Evolutionary conservation across 2,888 invertebrate genomes (phyloP), one percentile per base, ranked within the genome.

Genomic region (Xestia ashworthii): DNA sequence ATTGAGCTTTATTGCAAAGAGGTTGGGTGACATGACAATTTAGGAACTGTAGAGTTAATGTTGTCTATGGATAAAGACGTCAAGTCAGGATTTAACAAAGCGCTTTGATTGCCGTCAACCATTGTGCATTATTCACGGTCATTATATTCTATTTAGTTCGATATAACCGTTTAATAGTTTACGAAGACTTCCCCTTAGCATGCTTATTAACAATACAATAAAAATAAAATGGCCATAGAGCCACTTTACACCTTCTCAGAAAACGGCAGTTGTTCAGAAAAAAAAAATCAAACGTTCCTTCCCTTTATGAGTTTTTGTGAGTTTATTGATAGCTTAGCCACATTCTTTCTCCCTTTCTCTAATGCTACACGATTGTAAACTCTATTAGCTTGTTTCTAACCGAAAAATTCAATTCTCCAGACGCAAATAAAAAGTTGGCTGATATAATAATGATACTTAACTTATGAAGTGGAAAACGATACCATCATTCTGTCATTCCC

Each of bases 141-240:
- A 96, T 96, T 96, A 96, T 96, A 96, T 96, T 96, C 96, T 95
- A 96, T 96, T 96, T 96, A 96, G 95, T 94, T 94, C 95, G 95
- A 96, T 96, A 96, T 96, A 96, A 96, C 93, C 96, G 94, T 96
- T 96, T 96, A 96, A 96, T 96, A 95, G 94, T 94, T 93, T 93
- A 93, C 93, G 93, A 91, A 93, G 90, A 91, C 92, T 93, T 93
- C 92, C 94, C 95, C 94, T 94, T 94, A 94, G 93, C 95, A 94
- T 94, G 96, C 95, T 95, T 96, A 96, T 96, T 96, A 96, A 96
- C 95, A 96, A 96, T 96, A 96, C 96, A 96, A 96, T 96, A 95
- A 96, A 95, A 87, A 95, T 96, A 96, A 96, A 96, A 95, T 96
- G 95, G 94, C 95, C 95, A 95, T 95, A 94, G 94, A 94, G 93